These are phyloP conservation scores for Leucoma salicis DNA, from an alignment of 2,888 invertebrate genomes.

Conservation along the genomic window DNA sequence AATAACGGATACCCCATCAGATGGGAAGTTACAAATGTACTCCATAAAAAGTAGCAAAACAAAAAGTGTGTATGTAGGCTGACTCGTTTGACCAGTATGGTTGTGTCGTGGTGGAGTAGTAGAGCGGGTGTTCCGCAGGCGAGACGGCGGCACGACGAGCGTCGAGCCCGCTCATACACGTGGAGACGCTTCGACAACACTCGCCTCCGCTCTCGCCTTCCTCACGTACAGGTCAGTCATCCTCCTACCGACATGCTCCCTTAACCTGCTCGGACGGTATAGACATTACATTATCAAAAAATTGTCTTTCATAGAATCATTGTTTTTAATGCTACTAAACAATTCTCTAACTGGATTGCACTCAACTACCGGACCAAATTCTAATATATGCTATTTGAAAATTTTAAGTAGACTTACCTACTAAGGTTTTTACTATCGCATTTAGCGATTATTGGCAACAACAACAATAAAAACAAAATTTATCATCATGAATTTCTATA, in stretches of 20 bases:
- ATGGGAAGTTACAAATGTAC: too few species aligned
- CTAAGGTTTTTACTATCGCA: background rate
- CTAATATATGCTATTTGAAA: too few species aligned
- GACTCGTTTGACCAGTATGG: slow-evolving; percentile 37
- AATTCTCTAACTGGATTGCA: background rate
- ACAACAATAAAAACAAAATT: slow-evolving; percentile 5
- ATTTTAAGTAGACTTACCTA: background rate
- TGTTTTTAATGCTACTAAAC: background rate
- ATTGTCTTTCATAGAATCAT: background rate
- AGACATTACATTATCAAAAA: slow-evolving; percentile 35
- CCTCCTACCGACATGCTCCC: slow-evolving; percentile 14
- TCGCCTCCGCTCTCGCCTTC: slow-evolving; percentile 75
- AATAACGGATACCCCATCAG: too few species aligned
- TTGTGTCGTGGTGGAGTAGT: slow-evolving; percentile 43
- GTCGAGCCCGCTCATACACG: slow-evolving; percentile 86
- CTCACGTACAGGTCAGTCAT: slow-evolving; percentile 82
- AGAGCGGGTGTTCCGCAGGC: slow-evolving; percentile 73
- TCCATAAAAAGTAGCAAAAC: background rate
- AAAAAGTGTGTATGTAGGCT: slow-evolving; percentile 8
- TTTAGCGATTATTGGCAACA: background rate
- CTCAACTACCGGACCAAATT: too few species aligned
- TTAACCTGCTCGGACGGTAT: slow-evolving; percentile 63
- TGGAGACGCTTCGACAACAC: slow-evolving; percentile 84
- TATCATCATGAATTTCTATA: slow-evolving; percentile 51
- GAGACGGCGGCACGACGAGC: slow-evolving; percentile 84